Evolutionary conservation across 2,113 vertebrate species (phyloP).

Genomic region (Macaca nemestrina): DNA sequence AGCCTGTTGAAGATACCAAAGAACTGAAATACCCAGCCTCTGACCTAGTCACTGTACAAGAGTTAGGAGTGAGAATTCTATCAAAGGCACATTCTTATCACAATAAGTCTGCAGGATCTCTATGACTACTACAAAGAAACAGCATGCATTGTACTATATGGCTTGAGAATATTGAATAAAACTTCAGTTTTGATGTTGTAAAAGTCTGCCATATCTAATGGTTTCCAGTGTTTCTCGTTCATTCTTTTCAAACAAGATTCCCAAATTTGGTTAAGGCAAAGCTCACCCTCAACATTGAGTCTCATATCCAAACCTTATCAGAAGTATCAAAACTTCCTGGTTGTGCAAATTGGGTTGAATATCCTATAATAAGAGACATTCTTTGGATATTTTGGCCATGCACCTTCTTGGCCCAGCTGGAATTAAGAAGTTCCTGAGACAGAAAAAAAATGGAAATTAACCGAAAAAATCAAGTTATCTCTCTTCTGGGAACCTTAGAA

Average conservation of each 20-base stretch:
- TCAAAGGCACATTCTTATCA: neutral
- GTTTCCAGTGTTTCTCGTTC: neutral
- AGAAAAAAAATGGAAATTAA: constrained; percentile 63
- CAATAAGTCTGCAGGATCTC: neutral
- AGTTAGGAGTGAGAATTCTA: neutral
- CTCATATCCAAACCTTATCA: constrained; percentile 37
- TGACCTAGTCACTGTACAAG: neutral
- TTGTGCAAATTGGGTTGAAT: constrained; percentile 3
- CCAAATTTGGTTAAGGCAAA: constrained; percentile 56
- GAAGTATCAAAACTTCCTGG: constrained; percentile 56
- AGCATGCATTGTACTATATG: neutral
- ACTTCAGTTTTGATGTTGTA: neutral
- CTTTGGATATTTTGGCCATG: constrained; percentile 59
- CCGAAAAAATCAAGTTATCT: constrained; percentile 39
- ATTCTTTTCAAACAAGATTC: constrained; percentile 1
- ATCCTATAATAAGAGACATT: constrained; percentile 60
- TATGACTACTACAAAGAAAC: fast-evolving
- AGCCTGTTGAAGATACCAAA: neutral
- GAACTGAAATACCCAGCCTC: neutral
- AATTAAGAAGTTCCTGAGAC: constrained; percentile 60
- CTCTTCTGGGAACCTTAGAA: constrained; percentile 43
- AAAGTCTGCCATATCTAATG: neutral
- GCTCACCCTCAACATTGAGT: neutral
- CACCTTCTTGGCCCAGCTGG: constrained; percentile 51
- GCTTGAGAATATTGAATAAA: neutral